These are phyloP conservation scores for Vulpes ferrilata DNA, from an alignment of 2,113 vertebrate species.

Conservation along the genomic window DNA sequence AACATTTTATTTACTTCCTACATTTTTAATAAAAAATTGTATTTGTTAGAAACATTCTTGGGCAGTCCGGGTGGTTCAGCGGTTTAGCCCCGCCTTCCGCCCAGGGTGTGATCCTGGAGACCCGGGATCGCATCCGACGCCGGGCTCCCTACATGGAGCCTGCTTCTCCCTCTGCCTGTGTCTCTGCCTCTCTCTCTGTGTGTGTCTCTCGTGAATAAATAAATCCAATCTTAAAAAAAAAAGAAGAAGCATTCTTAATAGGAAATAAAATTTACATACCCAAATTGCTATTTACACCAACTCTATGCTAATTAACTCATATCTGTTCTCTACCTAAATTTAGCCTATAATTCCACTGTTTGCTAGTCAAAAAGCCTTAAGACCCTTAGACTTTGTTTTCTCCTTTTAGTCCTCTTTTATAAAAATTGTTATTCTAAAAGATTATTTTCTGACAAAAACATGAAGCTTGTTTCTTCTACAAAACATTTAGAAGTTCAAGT, in stretches of 20 bases:
- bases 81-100: no score
- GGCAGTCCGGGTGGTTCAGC: no score
- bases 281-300: background rate
- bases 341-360: background rate
- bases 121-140: no score
- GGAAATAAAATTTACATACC: background rate
- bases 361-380: background rate
- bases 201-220: no score
- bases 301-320: slow-evolving; percentile 8
- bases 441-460: background rate
- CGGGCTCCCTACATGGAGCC: no score
- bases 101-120: no score
- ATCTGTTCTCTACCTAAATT: background rate
- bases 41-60: background rate
- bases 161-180: no score
- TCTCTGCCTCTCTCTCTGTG: no score
- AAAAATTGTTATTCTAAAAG: background rate
- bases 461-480: background rate
- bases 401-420: background rate
- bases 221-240: no score
- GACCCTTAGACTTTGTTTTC: background rate
- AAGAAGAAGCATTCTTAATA: background rate
- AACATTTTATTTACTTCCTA: background rate
- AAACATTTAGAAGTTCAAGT: background rate
- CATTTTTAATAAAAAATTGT: background rate